phyloP scores from a whole-genome alignment of 2,888 invertebrate species.

The Mesorhabditis belari region DNA sequence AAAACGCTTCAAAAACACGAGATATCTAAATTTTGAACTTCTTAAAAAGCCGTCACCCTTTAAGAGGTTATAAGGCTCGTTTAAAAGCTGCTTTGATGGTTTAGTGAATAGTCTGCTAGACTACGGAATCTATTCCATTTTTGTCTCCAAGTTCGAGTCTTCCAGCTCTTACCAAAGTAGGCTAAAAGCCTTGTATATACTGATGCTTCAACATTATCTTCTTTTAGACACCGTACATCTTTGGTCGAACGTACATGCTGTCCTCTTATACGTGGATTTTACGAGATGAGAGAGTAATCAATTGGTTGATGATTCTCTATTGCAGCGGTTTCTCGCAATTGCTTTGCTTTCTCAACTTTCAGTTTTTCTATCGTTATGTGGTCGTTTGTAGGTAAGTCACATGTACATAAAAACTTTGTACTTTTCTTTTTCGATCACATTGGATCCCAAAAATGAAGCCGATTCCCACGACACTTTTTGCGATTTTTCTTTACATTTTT shows the following conservation, averaged over 20 bases:
- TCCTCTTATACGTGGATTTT: neutral
- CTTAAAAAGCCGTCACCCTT: too few species aligned
- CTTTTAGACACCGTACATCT: neutral
- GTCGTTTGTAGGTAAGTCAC: neutral
- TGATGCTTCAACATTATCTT: too few species aligned
- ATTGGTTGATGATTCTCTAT: neutral
- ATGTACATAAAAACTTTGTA: neutral
- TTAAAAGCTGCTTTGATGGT: too few species aligned
- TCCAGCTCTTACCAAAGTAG: too few species aligned
- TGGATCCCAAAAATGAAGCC: neutral
- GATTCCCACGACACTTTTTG: neutral
- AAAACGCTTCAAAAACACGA: too few species aligned
- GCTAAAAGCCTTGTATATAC: too few species aligned
- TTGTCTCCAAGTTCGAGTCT: too few species aligned
- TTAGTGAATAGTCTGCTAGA: too few species aligned
- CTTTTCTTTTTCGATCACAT: neutral
- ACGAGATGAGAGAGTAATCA: neutral
- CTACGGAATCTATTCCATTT: too few species aligned
- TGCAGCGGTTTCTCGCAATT: neutral
- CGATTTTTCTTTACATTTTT: neutral
- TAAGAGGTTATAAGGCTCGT: too few species aligned
- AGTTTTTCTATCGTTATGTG: neutral
- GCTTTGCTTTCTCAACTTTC: neutral
- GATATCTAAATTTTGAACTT: too few species aligned
- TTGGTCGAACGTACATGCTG: neutral